Conservation (phyloP, 2,888 invertebrate species). For the Blastobasis adustella region DNA sequence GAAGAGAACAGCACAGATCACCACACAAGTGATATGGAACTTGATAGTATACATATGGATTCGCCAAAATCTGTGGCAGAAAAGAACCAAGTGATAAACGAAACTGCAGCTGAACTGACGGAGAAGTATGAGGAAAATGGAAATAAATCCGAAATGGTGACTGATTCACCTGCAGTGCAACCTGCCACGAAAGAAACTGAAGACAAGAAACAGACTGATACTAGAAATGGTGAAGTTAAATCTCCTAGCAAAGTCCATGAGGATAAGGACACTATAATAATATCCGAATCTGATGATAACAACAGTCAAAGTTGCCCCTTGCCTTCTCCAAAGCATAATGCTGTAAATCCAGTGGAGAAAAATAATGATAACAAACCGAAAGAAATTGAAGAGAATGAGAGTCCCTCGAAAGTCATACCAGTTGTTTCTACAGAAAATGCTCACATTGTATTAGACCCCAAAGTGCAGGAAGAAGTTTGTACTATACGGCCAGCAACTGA, state of each 20-base stretch:
- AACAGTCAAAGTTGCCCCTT: slow-evolving; percentile 67
- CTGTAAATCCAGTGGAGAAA: slow-evolving; percentile 36
- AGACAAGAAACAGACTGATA: slow-evolving; percentile 36
- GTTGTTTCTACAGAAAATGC: slow-evolving; percentile 61
- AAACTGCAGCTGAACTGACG: slow-evolving; percentile 19
- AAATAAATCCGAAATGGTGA: slow-evolving; percentile 19
- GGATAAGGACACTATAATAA: slow-evolving; percentile 65
- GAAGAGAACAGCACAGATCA: slow-evolving; percentile 64
- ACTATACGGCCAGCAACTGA: slow-evolving; percentile 40
- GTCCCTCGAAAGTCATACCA: slow-evolving; percentile 58
- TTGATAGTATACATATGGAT: slow-evolving; percentile 67
- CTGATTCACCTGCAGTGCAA: slow-evolving; percentile 26
- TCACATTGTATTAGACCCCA: slow-evolving; percentile 58
- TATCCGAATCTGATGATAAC: slow-evolving; percentile 67
- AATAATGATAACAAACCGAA: slow-evolving; percentile 48
- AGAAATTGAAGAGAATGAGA: slow-evolving; percentile 53
- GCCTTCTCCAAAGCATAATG: slow-evolving; percentile 57
- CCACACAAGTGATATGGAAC: slow-evolving; percentile 69
- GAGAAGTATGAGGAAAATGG: slow-evolving; percentile 34
- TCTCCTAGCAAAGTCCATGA: slow-evolving; percentile 46
- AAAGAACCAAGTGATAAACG: slow-evolving; percentile 54
- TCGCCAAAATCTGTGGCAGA: slow-evolving; percentile 61
- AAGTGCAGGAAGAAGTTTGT: slow-evolving; percentile 47
- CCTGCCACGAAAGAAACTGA: slow-evolving; percentile 21
- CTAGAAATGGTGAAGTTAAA: slow-evolving; percentile 42